Base-by-base conservation (phyloP, 2,888 invertebrate genomes). In the Noctua fimbriata region DNA sequence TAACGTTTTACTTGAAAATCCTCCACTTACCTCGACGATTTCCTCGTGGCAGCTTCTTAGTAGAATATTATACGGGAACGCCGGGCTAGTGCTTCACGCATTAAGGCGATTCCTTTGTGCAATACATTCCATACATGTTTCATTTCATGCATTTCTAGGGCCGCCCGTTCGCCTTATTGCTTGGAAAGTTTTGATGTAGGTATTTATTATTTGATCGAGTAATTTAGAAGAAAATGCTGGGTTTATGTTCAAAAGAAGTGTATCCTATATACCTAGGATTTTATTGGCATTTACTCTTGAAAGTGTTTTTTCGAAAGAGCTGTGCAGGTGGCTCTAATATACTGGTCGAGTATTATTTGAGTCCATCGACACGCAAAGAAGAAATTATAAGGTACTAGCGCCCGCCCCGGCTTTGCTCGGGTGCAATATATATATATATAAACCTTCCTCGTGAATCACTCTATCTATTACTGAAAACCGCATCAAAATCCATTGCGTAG, bases 61-160 rank as follows among this genome's bases (percentile, higher is more conserved):
- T 79, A 63, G 63, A 71, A 77, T 87, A 82, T 88, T 88, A 88
- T 88, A 87, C 88, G 55, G 67, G 4, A 28, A n/a, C 32, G 21
- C 18, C n/a, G 7, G 0, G 70, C 67, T 36, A 63, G 47, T 76
- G 73, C 58, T 76, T 65, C 73, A 72, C 77, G 47, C 81, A 65
- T 87, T 83, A 79, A 66, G 69, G 58, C 66, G 3, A 72, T 47
- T 58, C 84, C 84, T 88, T 88, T 88, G 89, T 89, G 73, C 75
- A 49, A 63, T 49, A 78, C 74, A 76, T 86, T 87, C 81, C 87
- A 88, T 88, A 83, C 89, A 89, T 89, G 82, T 82, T 88, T 87
- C 89, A 88, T 88, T 79, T 81, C 82, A 88, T 89, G 88, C 87
- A 88, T 89, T 87, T 80, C 79, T 86, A 78, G 78, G 69, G 72